Evolutionary conservation across 2,797 vertebrate genomes (phyloP), one percentile per base, ranked within the genome.

Genomic region (Dermochelys coriacea): DNA sequence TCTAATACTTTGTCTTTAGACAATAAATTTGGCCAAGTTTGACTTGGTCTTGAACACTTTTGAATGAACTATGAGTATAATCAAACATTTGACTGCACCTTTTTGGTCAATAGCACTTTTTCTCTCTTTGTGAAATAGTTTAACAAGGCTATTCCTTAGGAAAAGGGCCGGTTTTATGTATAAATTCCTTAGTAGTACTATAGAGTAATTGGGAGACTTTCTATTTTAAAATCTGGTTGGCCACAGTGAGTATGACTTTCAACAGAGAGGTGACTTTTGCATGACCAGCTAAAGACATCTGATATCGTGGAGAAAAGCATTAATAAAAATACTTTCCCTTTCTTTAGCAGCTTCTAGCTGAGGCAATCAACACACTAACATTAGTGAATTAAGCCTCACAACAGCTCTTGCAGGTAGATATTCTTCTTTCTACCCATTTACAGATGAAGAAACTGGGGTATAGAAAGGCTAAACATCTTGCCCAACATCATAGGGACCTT

Each of bases 261-360:
- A 93, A 54, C 89, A 93, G 37, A 59, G 31, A 87, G 54, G 25
- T 50, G 23, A 68, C 85, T 94, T 94, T 87, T 87, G 54, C 29
- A 85, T 15, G 8, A 50, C 34, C 37, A 87, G 15, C 5, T 89
- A 64, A 84, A 93, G 74, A 89, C 6, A 79, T 3, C 21, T 77
- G 45, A 23, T 77, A 85, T 80, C 91, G 93, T 80, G 95, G 95
- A 52, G 37, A 89, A 50, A 90, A 94, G 82, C 11, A 54, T 68
- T 75, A 94, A 94, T 77, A 84, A 1, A 74, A n/a, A 6, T 96
- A 71, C 87, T 87, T 89, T 41, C 84, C 18, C 90, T 96, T 94
- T 93, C 71, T 86, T 90, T 49, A 83, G 19, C 31, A 45, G 85
- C 82, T 93, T 88, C 41, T 77, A 86, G 8, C 5, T 84, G 87